These are phyloP conservation scores for Hippoglossus stenolepis DNA, from an alignment of 2,113 vertebrate genomes.

Conservation along the genomic window DNA sequence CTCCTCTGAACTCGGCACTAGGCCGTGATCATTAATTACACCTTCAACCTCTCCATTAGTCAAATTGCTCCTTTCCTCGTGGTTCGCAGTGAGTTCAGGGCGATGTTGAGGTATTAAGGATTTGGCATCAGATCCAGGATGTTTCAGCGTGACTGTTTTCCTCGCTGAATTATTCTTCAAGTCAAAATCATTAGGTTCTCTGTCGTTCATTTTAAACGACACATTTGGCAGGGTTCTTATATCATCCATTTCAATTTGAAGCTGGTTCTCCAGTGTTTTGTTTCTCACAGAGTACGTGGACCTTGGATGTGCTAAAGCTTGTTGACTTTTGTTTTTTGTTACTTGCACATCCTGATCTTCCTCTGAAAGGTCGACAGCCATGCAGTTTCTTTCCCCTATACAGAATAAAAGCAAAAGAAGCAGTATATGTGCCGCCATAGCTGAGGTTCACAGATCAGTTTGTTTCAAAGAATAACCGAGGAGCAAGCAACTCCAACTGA, in stretches of 20 bases:
- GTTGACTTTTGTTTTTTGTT: slow-evolving; percentile 26
- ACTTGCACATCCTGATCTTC: slow-evolving; percentile 28
- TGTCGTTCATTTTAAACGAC: slow-evolving; percentile 21
- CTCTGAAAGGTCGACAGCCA: slow-evolving; percentile 26
- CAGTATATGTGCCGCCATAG: slow-evolving; percentile 55
- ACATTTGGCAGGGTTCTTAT: slow-evolving; percentile 9
- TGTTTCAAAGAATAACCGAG: slow-evolving; percentile 22
- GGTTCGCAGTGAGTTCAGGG: slow-evolving; percentile 42
- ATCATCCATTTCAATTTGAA: slow-evolving; percentile 13
- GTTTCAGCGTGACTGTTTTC: slow-evolving; percentile 5
- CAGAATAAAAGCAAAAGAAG: slow-evolving; percentile 65
- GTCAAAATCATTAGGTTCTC: slow-evolving; percentile 29
- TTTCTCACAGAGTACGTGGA: slow-evolving; percentile 2
- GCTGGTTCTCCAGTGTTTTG: slow-evolving; percentile 12
- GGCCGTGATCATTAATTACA: slow-evolving; percentile 42
- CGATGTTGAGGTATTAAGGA: slow-evolving; percentile 24
- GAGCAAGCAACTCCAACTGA: not conserved
- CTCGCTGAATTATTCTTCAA: slow-evolving; percentile 5
- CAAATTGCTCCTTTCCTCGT: slow-evolving; percentile 25
- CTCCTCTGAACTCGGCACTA: slow-evolving; percentile 37
- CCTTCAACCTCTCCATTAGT: slow-evolving; percentile 47
- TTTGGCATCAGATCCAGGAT: not conserved
- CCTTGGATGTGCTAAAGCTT: slow-evolving; percentile 35
- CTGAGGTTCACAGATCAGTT: slow-evolving; percentile 2
- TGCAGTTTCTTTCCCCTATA: slow-evolving; percentile 33